Conservation (phyloP, 2,888 invertebrate genomes). For the Spodoptera exigua region DNA sequence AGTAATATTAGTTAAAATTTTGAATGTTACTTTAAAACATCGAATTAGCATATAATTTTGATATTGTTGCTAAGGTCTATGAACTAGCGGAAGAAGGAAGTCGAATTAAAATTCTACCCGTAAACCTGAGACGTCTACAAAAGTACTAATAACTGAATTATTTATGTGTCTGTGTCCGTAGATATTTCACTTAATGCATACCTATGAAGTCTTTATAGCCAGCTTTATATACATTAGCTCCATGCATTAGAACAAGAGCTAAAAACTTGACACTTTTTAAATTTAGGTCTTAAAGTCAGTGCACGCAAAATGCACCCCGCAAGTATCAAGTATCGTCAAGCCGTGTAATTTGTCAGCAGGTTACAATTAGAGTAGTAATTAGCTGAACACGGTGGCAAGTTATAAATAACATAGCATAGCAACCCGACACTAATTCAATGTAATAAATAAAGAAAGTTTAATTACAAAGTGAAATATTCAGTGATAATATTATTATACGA, state of each 20-base stretch:
- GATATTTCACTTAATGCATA: slow-evolving; percentile 55
- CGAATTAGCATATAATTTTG: slow-evolving; percentile 48
- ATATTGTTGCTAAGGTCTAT: slow-evolving; percentile 53
- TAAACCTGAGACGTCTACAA: slow-evolving; percentile 27
- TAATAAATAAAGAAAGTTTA: slow-evolving; percentile 43
- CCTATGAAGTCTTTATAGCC: slow-evolving; percentile 47
- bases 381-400: slow-evolving; percentile 49
- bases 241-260: slow-evolving; percentile 34
- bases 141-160: slow-evolving; percentile 57
- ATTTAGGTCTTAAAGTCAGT: neutral
- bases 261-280: slow-evolving; percentile 43
- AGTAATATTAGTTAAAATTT: slow-evolving; percentile 14
- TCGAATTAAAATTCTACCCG: slow-evolving; percentile 57
- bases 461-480: slow-evolving; percentile 45
- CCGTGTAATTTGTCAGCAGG: slow-evolving; percentile 41
- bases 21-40: slow-evolving; percentile 28
- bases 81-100: slow-evolving; percentile 62
- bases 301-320: slow-evolving; percentile 7
- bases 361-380: slow-evolving; percentile 51
- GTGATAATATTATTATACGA: slow-evolving; percentile 43
- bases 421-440: slow-evolving; percentile 43
- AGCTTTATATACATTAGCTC: slow-evolving; percentile 28
- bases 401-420: slow-evolving; percentile 41
- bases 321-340: slow-evolving; percentile 41
- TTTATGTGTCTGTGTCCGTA: slow-evolving; percentile 53